These are phyloP conservation scores for Carassius auratus DNA, from an alignment of 2,113 vertebrate genomes.

Conservation along the genomic window DNA sequence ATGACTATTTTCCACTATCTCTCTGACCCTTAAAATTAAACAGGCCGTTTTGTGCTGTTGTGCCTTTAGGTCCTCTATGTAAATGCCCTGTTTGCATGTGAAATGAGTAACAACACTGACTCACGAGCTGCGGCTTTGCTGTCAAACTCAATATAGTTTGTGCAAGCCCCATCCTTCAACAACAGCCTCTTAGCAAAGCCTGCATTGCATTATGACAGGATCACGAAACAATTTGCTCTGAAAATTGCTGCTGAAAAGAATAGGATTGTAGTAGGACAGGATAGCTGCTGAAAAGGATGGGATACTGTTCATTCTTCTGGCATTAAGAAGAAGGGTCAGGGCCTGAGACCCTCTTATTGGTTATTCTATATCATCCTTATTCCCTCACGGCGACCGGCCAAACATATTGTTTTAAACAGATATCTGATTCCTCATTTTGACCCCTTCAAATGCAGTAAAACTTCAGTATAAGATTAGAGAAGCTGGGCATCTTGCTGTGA, in stretches of 20 bases:
- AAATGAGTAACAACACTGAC: conserved; percentile 33
- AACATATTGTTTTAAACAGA: background rate
- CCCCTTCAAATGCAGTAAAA: background rate
- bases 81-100: conserved; percentile 13
- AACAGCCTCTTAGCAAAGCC: conserved; percentile 5
- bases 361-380: background rate
- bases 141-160: background rate
- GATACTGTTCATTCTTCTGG: background rate
- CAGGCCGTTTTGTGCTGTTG: conserved; percentile 7
- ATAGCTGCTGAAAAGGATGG: background rate
- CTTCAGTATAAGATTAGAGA: background rate
- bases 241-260: background rate
- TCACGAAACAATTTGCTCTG: conserved; percentile 13
- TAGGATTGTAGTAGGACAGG: background rate
- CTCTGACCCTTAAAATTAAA: conserved; percentile 2
- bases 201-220: background rate
- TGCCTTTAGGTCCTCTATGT: conserved; percentile 9
- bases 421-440: background rate
- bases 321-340: background rate
- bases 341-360: background rate
- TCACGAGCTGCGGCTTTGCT: background rate
- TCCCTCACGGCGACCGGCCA: background rate
- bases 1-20: background rate
- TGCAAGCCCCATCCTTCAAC: background rate
- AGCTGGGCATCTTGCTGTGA: background rate